Percentiles rank a stretch among this genome's conserved stretches.
Conservation (phyloP, 2,888 invertebrate species). For the Pyrrhia umbra region DNA sequence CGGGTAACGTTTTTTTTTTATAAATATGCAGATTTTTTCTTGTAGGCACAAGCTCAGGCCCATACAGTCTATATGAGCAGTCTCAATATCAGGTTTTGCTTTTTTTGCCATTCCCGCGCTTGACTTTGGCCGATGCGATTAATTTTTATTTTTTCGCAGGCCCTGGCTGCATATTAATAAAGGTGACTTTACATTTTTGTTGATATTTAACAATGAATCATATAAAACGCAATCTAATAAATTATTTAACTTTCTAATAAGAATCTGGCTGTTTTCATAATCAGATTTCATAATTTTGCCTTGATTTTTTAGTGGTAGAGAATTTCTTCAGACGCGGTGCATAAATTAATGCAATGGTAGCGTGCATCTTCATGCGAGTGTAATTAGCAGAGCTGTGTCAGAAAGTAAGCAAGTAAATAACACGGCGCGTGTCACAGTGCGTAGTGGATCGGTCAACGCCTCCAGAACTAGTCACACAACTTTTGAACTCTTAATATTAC, state of each 20-base stretch:
- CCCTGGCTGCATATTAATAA: constrained; percentile 11
- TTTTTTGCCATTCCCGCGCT: constrained; percentile 30
- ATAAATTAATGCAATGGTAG: constrained; percentile 19
- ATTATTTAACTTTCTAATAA: constrained; percentile 11
- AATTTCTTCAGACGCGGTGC: neutral
- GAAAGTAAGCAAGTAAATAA: constrained; percentile 60
- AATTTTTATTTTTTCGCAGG: neutral
- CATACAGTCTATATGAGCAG: constrained; percentile 23
- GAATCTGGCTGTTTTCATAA: constrained; percentile 13
- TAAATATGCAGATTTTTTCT: constrained; percentile 52
- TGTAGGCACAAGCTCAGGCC: neutral
- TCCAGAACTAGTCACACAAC: constrained; percentile 67
- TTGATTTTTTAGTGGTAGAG: constrained; percentile 5
- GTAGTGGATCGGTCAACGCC: constrained; percentile 74
- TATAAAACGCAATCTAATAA: neutral
- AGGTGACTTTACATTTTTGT: neutral
- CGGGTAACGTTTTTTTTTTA: constrained; percentile 51
- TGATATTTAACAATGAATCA: neutral
- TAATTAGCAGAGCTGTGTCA: constrained; percentile 54
- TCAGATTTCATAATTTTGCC: constrained; percentile 10
- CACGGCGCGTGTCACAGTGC: constrained; percentile 59
- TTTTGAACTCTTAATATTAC: constrained; percentile 49
- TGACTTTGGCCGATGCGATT: constrained; percentile 12
- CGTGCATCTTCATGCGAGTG: constrained; percentile 49
- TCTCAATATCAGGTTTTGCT: constrained; percentile 42